Base-by-base conservation (phyloP, 2,797 vertebrate species). In the Megaceryle alcyon region DNA sequence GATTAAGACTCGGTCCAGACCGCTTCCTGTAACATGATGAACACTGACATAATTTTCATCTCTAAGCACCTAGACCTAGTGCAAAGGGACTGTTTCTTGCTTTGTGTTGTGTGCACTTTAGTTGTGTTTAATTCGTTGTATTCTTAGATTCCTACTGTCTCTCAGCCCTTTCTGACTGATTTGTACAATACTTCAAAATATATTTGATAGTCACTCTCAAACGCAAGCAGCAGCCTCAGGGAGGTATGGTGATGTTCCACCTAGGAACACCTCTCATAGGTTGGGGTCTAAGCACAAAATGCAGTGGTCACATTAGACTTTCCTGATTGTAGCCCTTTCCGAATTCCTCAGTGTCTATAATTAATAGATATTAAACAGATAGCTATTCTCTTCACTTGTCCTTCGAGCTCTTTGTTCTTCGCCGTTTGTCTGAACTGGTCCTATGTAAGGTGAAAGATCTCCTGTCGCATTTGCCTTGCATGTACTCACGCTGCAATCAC, bases 71-170 rank as follows among this genome's bases (percentile, higher is more conserved):
- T 96, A 81, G 46, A 92, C 63, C 43, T 63, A 64, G 90, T 95
- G 88, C 44, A 94, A 94, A 95, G 57, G 56, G 75, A 82, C 85
- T 56, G 18, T 41, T 94, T 77, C 82, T 92, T 87, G 71, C 71
- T 88, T 90, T 88, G 73, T 94, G 68, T 73, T 94, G 35, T 43
- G 5, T 91, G 54, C 48, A 44, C 35, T 91, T 90, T 16, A 59
- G 57, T 86, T 82, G 80, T 80, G 54, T 91, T 95, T 93, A 93
- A 96, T 96, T 93, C 56, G 79, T 76, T 89, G 56, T 69, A 49
- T 91, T 91, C 59, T 86, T 86, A 68, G 82, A 64, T 77, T 82
- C 44, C 65, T 61, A 23, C 51, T 86, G 77, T 72, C 63, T 92
- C 56, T 88, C 37, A 61, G 71, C 20, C 64, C 71, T 41, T 86